A percentile compares a stretch with the other conserved stretches of the same genome.
Conservation (phyloP, 1,140 invertebrate species). For the Musca vetustissima region DNA sequence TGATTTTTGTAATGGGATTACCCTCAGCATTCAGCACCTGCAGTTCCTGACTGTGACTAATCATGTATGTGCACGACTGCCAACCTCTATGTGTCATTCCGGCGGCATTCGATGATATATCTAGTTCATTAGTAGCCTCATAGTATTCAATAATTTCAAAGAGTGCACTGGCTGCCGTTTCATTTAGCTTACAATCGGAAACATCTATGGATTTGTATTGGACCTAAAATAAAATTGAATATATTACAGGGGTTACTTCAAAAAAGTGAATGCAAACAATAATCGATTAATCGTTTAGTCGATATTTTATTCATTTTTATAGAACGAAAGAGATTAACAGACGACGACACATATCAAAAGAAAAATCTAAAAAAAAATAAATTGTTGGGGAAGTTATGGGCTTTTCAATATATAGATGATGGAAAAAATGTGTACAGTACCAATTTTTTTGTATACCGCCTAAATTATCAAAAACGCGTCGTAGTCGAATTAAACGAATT, state of each 20-base stretch:
- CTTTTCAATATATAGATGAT: no score
- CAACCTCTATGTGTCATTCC: conserved; percentile 69
- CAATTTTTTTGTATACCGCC: no score
- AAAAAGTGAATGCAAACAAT: no score
- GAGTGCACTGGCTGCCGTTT: conserved; percentile 60
- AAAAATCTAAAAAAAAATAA: no score
- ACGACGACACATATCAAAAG: no score
- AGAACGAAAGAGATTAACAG: no score
- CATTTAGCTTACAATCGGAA: conserved; percentile 47
- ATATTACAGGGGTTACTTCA: neutral
- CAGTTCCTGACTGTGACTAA: conserved; percentile 48
- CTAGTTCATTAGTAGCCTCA: conserved; percentile 76
- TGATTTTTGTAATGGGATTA: conserved; percentile 49
- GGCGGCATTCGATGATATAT: conserved; percentile 77
- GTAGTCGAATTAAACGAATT: no score
- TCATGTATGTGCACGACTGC: conserved; percentile 60
- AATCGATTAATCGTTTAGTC: no score
- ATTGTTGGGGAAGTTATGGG: no score
- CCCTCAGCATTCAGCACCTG: conserved; percentile 49
- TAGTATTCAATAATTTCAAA: conserved; percentile 94
- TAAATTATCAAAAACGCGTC: no score
- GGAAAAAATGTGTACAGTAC: no score
- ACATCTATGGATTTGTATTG: conserved; percentile 54
- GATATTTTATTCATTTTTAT: no score
- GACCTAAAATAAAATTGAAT: conserved; percentile 33